A percentile compares a stretch with the other conserved stretches of the same genome.
These are phyloP conservation scores for Pipra filicauda DNA, from an alignment of 2,113 vertebrate species.

Conservation along the genomic window DNA sequence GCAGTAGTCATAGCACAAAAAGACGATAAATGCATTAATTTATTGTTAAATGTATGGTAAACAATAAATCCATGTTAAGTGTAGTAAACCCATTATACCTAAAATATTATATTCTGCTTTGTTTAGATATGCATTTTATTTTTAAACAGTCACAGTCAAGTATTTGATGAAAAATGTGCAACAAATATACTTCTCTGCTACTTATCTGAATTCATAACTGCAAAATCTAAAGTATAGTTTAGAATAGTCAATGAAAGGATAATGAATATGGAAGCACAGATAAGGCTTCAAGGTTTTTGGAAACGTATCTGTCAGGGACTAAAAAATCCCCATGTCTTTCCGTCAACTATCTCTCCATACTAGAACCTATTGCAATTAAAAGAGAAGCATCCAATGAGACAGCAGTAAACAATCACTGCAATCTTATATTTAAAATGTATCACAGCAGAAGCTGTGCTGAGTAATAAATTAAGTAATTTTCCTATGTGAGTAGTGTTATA, in stretches of 20 bases:
- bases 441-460: neutral
- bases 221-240: neutral
- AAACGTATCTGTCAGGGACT: fast-evolving
- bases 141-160: neutral
- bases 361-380: neutral
- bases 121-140: neutral
- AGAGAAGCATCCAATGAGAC: neutral
- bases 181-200: neutral
- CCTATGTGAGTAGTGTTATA: neutral
- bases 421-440: neutral
- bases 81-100: neutral
- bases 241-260: neutral
- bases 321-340: neutral
- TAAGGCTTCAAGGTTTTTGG: neutral
- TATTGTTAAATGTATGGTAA: neutral
- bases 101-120: neutral
- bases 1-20: neutral
- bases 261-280: neutral
- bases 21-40: neutral
- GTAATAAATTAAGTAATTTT: neutral
- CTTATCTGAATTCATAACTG: neutral
- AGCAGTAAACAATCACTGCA: neutral
- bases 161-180: neutral
- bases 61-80: neutral
- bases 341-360: neutral